These are phyloP conservation scores for Sarcophaga caerulescens DNA, from an alignment of 2,888 invertebrate species.

Conservation along the genomic window DNA sequence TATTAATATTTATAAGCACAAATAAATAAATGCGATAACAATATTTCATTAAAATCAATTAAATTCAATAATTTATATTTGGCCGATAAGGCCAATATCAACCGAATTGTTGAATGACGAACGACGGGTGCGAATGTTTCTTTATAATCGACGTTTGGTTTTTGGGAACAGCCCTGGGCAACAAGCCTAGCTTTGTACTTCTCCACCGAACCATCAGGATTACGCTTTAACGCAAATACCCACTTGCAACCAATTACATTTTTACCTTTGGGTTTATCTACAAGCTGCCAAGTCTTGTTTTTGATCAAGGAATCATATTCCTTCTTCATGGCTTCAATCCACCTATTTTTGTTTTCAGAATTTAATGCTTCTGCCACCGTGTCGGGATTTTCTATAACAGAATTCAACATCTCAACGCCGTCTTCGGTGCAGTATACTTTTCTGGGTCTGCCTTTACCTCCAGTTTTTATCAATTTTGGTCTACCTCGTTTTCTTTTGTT, in stretches of 20 bases:
- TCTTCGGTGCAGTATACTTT: slow-evolving; percentile 39
- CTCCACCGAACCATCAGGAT: slow-evolving; percentile 44
- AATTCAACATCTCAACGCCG: slow-evolving; percentile 47
- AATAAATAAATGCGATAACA: too few species aligned
- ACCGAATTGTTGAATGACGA: slow-evolving; percentile 32
- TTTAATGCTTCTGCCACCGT: slow-evolving; percentile 48
- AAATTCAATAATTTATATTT: slow-evolving; percentile 33
- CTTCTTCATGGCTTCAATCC: slow-evolving; percentile 45
- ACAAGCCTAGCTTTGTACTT: slow-evolving; percentile 54
- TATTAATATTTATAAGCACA: too few species aligned
- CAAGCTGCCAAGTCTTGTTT: slow-evolving; percentile 61
- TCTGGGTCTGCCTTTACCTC: slow-evolving; percentile 41
- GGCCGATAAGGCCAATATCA: slow-evolving; percentile 45
- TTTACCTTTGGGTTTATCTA: slow-evolving; percentile 50
- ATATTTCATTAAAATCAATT: too few species aligned
- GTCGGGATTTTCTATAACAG: slow-evolving; percentile 51
- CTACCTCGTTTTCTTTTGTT: slow-evolving; percentile 7
- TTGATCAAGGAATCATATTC: neutral
- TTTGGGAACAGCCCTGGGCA: slow-evolving; percentile 48
- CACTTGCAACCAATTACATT: slow-evolving; percentile 61
- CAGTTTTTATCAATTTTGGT: slow-evolving; percentile 29
- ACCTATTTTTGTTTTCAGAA: slow-evolving; percentile 38
- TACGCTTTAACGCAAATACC: slow-evolving; percentile 57
- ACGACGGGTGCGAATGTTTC: slow-evolving; percentile 51
- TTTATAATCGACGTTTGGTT: slow-evolving; percentile 34